Percentiles rank a stretch among this genome's conserved stretches.
Conservation (phyloP, 2,888 invertebrate genomes). For the Agriopis marginaria region DNA sequence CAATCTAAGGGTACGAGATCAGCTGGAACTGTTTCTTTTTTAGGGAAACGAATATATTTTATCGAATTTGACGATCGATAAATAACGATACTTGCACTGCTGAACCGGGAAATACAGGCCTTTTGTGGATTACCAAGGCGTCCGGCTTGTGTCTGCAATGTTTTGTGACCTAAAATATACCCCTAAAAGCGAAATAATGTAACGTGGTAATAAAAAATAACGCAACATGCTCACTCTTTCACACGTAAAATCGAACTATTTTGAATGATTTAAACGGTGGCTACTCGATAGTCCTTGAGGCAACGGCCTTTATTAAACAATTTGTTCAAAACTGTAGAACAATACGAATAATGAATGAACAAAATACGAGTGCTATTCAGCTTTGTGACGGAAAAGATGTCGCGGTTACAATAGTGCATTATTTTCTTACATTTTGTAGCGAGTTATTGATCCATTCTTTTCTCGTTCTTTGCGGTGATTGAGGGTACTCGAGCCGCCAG, state of each 20-base stretch:
- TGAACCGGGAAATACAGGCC: too few relatives aligned
- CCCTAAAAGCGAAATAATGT: too few relatives aligned
- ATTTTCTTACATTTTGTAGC: slow-evolving; percentile 83
- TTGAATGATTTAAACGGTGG: slow-evolving; percentile 62
- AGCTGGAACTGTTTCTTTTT: too few relatives aligned
- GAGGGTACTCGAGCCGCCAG: slow-evolving; percentile 40
- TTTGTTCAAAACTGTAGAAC: slow-evolving; percentile 60
- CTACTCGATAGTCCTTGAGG: slow-evolving; percentile 61
- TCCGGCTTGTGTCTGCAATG: too few relatives aligned
- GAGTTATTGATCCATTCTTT: slow-evolving; percentile 70
- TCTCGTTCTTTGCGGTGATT: slow-evolving; percentile 59
- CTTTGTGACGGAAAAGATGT: slow-evolving; percentile 79
- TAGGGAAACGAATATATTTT: too few relatives aligned
- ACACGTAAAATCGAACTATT: slow-evolving; percentile 45
- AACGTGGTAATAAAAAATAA: too few relatives aligned
- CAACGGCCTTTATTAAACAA: slow-evolving; percentile 12
- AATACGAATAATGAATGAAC: slow-evolving; percentile 76
- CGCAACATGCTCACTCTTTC: slow-evolving; percentile 28
- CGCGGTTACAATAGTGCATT: slow-evolving; percentile 70
- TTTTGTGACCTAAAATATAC: too few relatives aligned
- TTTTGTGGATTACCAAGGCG: too few relatives aligned
- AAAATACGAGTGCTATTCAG: slow-evolving; percentile 68
- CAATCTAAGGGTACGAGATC: too few relatives aligned
- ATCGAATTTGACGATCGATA: too few relatives aligned
- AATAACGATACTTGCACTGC: too few relatives aligned